phyloP scores from a whole-genome alignment of 2,888 invertebrate genomes.

The Ophion slaviceki region DNA sequence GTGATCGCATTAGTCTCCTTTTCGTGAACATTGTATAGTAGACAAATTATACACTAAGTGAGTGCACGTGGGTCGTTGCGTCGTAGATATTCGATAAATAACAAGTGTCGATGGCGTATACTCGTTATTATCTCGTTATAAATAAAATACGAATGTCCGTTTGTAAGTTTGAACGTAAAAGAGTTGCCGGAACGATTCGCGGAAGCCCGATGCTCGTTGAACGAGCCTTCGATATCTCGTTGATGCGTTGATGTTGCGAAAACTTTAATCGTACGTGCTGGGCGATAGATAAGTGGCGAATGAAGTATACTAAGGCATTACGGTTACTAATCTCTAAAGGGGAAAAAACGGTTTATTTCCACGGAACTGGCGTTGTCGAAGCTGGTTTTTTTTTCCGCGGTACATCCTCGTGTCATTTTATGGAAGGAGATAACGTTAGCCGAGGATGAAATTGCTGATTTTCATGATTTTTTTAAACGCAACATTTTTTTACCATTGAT shows the following conservation, averaged over 20 bases:
- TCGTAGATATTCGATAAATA: conserved; percentile 37
- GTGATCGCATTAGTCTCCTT: conserved; percentile 27
- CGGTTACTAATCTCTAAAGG: background rate
- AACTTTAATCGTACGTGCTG: background rate
- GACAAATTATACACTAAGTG: conserved; percentile 46
- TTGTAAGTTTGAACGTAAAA: conserved; percentile 40
- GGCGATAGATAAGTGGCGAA: background rate
- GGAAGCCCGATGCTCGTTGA: conserved; percentile 23
- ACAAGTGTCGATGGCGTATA: conserved; percentile 25
- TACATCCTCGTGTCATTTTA: background rate
- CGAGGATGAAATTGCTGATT: no score
- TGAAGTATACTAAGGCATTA: background rate
- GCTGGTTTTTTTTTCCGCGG: background rate
- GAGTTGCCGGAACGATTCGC: conserved; percentile 2
- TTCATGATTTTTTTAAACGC: no score
- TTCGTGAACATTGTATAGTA: conserved; percentile 26
- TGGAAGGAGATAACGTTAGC: no score
- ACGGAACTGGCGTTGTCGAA: background rate
- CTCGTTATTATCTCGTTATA: conserved; percentile 36
- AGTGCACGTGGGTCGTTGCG: conserved; percentile 41
- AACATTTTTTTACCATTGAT: no score
- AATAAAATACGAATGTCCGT: conserved; percentile 18
- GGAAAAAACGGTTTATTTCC: background rate
- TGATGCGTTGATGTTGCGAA: background rate
- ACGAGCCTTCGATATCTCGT: conserved; percentile 32